Evolutionary conservation across 2,888 invertebrate species (phyloP).

Genomic region (Rotaria socialis): DNA sequence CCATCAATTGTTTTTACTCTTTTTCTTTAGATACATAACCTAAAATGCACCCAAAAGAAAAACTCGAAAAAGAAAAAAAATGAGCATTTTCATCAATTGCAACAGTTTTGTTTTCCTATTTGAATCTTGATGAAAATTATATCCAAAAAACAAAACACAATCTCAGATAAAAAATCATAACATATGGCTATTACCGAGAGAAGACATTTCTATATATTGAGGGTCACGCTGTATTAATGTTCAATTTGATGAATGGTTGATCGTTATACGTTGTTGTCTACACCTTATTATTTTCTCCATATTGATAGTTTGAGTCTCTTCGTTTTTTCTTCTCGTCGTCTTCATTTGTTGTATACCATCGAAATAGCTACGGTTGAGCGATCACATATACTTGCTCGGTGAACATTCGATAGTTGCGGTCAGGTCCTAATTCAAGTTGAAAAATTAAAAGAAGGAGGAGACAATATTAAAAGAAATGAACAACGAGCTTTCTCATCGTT

Average conservation of each 20-base stretch:
- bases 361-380: slow-evolving; percentile 24
- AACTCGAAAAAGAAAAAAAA: neutral
- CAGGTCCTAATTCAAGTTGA: slow-evolving; percentile 22
- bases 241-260: slow-evolving; percentile 25
- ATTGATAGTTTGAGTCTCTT: neutral
- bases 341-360: neutral
- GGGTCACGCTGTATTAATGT: neutral
- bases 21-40: neutral
- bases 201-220: neutral
- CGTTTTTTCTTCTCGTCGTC: neutral
- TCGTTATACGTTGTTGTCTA: neutral
- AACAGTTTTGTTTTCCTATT: neutral
- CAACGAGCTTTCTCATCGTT: neutral
- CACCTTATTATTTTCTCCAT: neutral
- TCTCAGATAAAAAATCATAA: neutral
- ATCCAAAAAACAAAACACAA: neutral
- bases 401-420: slow-evolving; percentile 4
- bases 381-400: neutral
- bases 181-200: neutral
- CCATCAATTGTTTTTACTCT: neutral
- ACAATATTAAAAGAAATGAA: neutral
- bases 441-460: slow-evolving; percentile 23
- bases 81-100: no score
- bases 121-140: neutral
- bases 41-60: neutral